Base-by-base conservation (phyloP, 2,888 invertebrate species). In the Coremacera marginata region DNA sequence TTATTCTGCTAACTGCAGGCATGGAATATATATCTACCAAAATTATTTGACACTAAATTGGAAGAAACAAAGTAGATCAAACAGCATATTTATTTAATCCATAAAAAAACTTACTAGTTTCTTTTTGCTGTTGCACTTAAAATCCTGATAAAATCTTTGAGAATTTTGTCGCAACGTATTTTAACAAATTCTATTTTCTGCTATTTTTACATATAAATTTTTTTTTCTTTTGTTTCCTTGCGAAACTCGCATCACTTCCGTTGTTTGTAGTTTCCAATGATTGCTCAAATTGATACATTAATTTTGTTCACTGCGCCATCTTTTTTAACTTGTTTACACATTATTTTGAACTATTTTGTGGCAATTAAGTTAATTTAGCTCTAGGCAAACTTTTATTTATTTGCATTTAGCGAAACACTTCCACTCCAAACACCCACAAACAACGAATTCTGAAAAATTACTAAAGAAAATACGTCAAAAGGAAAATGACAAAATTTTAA, bases 201-300 rank as follows among this genome's bases (percentile, higher is more conserved):
- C 19, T 65, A 37, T 65, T 37, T 19, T 11, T 67, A 22, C 44
- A 8, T 37, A 37, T 2, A 31, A 31, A n/a, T 5, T 65, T 65
- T 44, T 31, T 31, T 67, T 34, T 22, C 22, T 44, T 57, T 14
- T 25, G 57, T 25, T 60, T 60, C 25, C 16, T 19, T 14, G 60
- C 60, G 44, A 34, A 44, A 67, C 31, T 67, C 67, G 19, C 67
- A 19, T 19, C 67, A 67, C 67, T 67, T 67, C 67, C 67, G 67
- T 11, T 67, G 44, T 67, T 67, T 67, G 34, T 44, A 37, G 44
- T 34, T 34, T 16, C n/a, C 19, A 9, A 11, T 16, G n/a, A n/a
- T 67, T 34, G n/a, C 27, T 65, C 4, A 19, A 63, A 34, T 65
- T 19, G 19, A 31, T 3, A 3, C 19, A n/a, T 34, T 37, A 8